Conservation (phyloP, 2,797 vertebrate species). For the Emydoidea blandingii region DNA sequence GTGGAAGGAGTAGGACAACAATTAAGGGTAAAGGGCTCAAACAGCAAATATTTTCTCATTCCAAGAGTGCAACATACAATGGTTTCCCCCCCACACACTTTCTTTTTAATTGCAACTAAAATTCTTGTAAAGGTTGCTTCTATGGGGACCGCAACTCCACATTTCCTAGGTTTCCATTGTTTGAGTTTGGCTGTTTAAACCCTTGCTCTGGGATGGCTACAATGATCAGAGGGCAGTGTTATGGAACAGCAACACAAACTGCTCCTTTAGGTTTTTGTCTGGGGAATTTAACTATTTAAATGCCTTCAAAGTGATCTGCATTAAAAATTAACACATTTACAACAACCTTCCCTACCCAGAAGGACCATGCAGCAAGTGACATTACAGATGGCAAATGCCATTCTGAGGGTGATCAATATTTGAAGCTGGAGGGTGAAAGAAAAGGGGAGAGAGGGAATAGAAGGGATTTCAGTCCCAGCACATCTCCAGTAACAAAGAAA, state of each 20-base stretch:
- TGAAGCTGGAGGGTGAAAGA: not conserved
- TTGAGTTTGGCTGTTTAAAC: not conserved
- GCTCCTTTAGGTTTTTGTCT: not conserved
- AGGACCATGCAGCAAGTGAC: not conserved
- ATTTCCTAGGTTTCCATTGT: not conserved
- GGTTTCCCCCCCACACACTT: too few relatives aligned
- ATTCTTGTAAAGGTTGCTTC: not conserved
- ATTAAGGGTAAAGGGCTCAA: rapidly evolving
- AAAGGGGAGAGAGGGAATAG: not conserved
- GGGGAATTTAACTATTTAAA: not conserved
- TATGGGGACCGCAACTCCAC: not conserved
- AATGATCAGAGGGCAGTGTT: not conserved
- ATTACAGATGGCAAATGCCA: not conserved
- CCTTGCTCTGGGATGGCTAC: not conserved
- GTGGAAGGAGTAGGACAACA: not conserved
- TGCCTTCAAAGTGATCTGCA: not conserved
- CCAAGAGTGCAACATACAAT: rapidly evolving
- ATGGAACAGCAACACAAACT: rapidly evolving
- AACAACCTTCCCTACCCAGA: not conserved
- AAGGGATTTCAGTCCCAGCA: not conserved
- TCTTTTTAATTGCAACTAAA: not conserved
- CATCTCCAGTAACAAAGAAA: not conserved
- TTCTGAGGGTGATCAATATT: not conserved
- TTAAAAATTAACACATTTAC: not conserved
- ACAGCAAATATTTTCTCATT: not conserved